These are phyloP conservation scores for Proterorhinus semilunaris DNA, from an alignment of 2,113 vertebrate species.

Conservation along the genomic window DNA sequence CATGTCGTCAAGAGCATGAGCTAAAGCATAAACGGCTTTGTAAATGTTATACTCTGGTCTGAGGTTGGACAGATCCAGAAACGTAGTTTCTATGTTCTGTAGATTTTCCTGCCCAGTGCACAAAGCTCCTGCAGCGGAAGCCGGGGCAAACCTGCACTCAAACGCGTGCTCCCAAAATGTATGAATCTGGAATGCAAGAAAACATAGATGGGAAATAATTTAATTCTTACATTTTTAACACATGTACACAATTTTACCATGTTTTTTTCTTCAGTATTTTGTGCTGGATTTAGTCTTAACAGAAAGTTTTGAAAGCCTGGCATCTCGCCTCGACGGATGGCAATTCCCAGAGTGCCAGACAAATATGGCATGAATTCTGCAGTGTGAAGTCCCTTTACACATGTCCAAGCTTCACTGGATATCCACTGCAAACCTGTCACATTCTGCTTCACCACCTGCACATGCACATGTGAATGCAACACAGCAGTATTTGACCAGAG, in stretches of 20 bases:
- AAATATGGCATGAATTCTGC: slow-evolving; percentile 53
- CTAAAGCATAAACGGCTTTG: slow-evolving; percentile 76
- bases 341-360: slow-evolving; percentile 70
- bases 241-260: slow-evolving; percentile 37
- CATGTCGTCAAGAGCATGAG: slow-evolving; percentile 65
- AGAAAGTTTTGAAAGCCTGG: slow-evolving; percentile 48
- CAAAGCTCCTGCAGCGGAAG: slow-evolving; percentile 17
- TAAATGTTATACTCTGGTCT: slow-evolving; percentile 59
- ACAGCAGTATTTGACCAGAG: background rate
- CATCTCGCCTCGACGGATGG: slow-evolving; percentile 70
- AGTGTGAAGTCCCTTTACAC: slow-evolving; percentile 47
- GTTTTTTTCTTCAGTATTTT: slow-evolving; percentile 30
- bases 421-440: slow-evolving; percentile 72
- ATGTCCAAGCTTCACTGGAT: slow-evolving; percentile 73
- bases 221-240: background rate
- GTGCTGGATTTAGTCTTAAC: slow-evolving; percentile 39
- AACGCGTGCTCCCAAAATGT: slow-evolving; percentile 72
- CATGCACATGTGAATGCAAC: background rate
- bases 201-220: slow-evolving; percentile 1
- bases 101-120: slow-evolving; percentile 69
- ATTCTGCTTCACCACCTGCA: slow-evolving; percentile 55
- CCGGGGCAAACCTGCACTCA: slow-evolving; percentile 59
- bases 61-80: slow-evolving; percentile 59
- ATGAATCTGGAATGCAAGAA: slow-evolving; percentile 33
- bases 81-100: slow-evolving; percentile 28